phyloP scores from a whole-genome alignment of 1,140 invertebrate genomes.

The Drosophila aff. region DNA sequence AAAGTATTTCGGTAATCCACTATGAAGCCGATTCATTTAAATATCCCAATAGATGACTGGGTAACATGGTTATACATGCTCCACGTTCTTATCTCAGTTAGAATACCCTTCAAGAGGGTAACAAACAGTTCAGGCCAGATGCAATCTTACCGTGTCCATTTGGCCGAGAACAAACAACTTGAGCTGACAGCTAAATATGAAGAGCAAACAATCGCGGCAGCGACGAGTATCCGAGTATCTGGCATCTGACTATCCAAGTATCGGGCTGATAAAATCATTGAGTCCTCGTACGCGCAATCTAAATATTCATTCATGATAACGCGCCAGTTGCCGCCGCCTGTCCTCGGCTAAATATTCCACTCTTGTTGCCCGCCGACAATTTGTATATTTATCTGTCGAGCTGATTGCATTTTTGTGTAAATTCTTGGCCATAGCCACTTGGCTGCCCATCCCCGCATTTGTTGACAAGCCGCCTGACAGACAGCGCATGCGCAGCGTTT shows the following conservation, averaged over 20 bases:
- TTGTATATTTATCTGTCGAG: conserved; percentile 64
- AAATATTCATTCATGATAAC: conserved; percentile 70
- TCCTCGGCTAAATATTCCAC: conserved; percentile 2
- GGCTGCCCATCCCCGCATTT: conserved; percentile 1
- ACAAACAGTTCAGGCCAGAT: conserved; percentile 8
- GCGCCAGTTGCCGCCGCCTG: conserved; percentile 41
- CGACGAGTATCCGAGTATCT: conserved; percentile 1
- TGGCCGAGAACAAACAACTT: conserved; percentile 27
- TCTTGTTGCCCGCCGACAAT: conserved; percentile 18
- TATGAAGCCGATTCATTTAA: neutral
- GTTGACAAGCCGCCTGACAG: conserved; percentile 27
- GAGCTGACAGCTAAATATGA: conserved; percentile 45
- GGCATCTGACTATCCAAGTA: conserved; percentile 22
- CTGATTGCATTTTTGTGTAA: conserved; percentile 77
- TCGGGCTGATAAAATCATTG: conserved; percentile 62
- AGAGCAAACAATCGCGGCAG: conserved; percentile 29
- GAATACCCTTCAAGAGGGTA: neutral
- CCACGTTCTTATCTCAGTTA: neutral
- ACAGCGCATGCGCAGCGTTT: conserved; percentile 41
- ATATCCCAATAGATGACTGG: too few relatives aligned
- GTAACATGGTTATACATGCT: neutral
- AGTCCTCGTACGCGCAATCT: conserved; percentile 49
- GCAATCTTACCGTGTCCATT: conserved; percentile 20
- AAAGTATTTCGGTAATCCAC: neutral
- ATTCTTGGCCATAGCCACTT: conserved; percentile 53